Percentiles rank a stretch among this genome's conserved stretches.
Evolutionary conservation across 2,113 vertebrate genomes (phyloP).

Genomic region (Catagonus wagneri): DNA sequence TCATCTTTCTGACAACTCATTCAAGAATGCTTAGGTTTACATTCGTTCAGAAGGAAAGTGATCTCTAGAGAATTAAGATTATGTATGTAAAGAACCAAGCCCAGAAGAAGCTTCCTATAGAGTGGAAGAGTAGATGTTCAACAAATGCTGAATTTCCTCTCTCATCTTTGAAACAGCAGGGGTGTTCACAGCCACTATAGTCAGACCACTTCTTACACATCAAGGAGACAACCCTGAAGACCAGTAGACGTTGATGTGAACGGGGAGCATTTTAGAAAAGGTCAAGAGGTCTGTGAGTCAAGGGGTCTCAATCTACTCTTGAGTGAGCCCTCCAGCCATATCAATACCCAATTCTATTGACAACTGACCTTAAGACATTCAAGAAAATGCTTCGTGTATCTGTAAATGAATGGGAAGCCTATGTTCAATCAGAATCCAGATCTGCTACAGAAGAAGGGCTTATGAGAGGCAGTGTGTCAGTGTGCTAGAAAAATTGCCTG

Average conservation of each 20-base stretch:
- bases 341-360: not conserved
- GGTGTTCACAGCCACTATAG: not conserved
- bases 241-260: not conserved
- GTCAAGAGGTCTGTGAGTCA: not conserved
- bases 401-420: not conserved
- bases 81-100: not conserved
- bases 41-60: not conserved
- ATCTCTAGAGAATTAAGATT: not conserved
- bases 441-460: not conserved
- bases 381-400: not conserved
- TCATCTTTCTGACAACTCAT: slow-evolving; percentile 7
- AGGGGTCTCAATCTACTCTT: not conserved
- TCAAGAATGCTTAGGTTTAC: not conserved
- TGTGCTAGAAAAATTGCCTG: not conserved
- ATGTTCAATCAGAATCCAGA: not conserved
- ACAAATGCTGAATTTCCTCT: not conserved
- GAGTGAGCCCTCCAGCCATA: not conserved
- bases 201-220: not conserved
- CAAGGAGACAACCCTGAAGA: not conserved
- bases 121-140: not conserved
- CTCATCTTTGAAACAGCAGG: not conserved
- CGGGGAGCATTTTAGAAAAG: not conserved
- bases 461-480: not conserved
- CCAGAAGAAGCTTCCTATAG: not conserved
- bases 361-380: not conserved